These are phyloP conservation scores for Dynastes tityus DNA, from an alignment of 2,888 invertebrate genomes.

Conservation along the genomic window DNA sequence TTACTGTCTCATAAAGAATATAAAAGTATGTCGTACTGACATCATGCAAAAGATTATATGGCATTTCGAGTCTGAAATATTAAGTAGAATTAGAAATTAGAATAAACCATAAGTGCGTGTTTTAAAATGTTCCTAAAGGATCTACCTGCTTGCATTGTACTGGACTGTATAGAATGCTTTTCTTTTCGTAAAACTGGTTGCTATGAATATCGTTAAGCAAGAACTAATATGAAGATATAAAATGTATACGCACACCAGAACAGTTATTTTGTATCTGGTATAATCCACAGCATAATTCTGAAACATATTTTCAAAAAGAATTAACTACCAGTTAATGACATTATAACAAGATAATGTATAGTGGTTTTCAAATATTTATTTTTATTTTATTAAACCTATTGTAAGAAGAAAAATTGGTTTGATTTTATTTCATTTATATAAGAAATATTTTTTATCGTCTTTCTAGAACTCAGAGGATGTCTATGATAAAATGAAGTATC, in stretches of 20 bases:
- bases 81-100: not conserved
- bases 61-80: conserved; percentile 42
- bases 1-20: conserved; percentile 38
- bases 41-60: conserved; percentile 42
- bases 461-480: too few relatives aligned
- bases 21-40: conserved; percentile 48
- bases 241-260: conserved; percentile 7
- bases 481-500: too few relatives aligned
- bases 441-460: too few relatives aligned
- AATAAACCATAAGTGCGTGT: too few relatives aligned
- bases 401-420: too few relatives aligned
- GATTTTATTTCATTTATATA: too few relatives aligned
- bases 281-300: conserved; percentile 45
- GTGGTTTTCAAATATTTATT: too few relatives aligned
- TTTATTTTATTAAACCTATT: too few relatives aligned
- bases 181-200: not conserved
- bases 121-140: not conserved
- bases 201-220: conserved; percentile 29
- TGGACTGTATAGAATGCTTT: conserved; percentile 7
- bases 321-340: not conserved
- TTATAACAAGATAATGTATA: too few relatives aligned
- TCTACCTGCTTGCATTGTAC: conserved; percentile 23
- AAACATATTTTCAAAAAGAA: conserved; percentile 11
- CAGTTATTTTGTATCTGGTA: conserved; percentile 26
- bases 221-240: conserved; percentile 34